Evolutionary conservation across 2,888 invertebrate genomes (phyloP).

Genomic region (Glyphotaelius pellucidus): DNA sequence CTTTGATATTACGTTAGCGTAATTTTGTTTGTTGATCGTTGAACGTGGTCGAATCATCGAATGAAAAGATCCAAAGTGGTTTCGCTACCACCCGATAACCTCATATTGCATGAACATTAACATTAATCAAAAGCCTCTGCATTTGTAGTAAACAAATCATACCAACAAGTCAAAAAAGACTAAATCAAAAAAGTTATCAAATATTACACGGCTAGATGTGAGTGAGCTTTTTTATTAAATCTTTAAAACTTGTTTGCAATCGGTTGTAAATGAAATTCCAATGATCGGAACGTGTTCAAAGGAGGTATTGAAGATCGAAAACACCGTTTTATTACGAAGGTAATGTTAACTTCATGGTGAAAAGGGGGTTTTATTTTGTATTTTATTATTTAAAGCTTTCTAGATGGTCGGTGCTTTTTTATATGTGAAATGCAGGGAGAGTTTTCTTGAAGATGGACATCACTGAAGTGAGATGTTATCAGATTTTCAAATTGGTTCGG

Average conservation of each 20-base stretch:
- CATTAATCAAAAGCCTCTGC: slow-evolving; percentile 5
- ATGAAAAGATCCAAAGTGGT: slow-evolving; percentile 9
- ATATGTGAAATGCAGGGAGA: neutral
- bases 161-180: neutral
- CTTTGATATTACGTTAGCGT: neutral
- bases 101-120: neutral
- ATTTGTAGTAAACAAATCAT: neutral
- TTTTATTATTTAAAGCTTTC: neutral
- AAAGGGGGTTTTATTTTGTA: neutral
- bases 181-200: neutral
- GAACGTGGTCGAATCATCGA: slow-evolving; percentile 13
- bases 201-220: neutral
- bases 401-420: neutral
- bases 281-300: slow-evolving; percentile 47
- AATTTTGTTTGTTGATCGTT: slow-evolving; percentile 16
- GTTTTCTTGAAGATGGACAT: neutral
- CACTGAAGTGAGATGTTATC: slow-evolving; percentile 36
- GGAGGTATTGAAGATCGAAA: neutral
- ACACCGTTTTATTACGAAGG: neutral
- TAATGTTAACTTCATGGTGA: neutral
- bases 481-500: slow-evolving; percentile 41
- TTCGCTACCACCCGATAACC: slow-evolving; percentile 13
- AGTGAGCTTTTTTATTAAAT: slow-evolving; percentile 1
- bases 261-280: neutral
- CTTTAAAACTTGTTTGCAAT: neutral